These are phyloP conservation scores for Etheostoma spectabile DNA, from an alignment of 2,113 vertebrate species.

Conservation along the genomic window DNA sequence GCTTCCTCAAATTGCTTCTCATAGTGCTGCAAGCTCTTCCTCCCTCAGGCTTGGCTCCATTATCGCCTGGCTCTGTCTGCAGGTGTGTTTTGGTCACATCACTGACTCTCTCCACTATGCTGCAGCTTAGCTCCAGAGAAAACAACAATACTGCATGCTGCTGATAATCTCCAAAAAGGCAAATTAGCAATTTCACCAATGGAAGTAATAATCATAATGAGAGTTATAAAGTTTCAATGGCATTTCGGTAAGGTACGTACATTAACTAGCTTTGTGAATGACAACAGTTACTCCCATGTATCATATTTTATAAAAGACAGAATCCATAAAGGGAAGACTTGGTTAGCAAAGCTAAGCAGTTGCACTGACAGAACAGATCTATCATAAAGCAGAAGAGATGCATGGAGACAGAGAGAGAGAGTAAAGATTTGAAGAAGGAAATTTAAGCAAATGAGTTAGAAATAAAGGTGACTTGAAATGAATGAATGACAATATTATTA, in stretches of 20 bases:
- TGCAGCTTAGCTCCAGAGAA: constrained; percentile 29
- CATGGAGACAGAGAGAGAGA: constrained; percentile 24
- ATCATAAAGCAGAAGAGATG: constrained; percentile 60
- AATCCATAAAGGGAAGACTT: constrained; percentile 40
- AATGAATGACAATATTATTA: constrained; percentile 36
- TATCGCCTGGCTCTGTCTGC: constrained; percentile 65
- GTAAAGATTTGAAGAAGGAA: background rate
- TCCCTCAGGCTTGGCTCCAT: constrained; percentile 70
- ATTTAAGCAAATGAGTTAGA: constrained; percentile 50
- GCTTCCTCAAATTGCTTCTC: constrained; percentile 75
- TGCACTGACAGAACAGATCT: constrained; percentile 61
- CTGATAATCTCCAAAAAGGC: constrained; percentile 1
- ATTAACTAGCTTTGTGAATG: constrained; percentile 10
- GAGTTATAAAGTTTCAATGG: background rate
- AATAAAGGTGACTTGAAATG: constrained; percentile 27
- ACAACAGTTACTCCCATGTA: constrained; percentile 20
- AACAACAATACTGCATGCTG: background rate
- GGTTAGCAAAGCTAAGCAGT: constrained; percentile 65
- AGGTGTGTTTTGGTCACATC: constrained; percentile 56
- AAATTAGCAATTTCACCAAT: constrained; percentile 6
- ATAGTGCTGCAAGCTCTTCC: constrained; percentile 57
- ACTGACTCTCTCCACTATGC: constrained; percentile 34
- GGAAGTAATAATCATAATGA: background rate
- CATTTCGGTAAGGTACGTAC: background rate
- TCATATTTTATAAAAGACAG: constrained; percentile 46